phyloP scores from a whole-genome alignment of 2,113 vertebrate species.

The Monarcha castaneiventris region DNA sequence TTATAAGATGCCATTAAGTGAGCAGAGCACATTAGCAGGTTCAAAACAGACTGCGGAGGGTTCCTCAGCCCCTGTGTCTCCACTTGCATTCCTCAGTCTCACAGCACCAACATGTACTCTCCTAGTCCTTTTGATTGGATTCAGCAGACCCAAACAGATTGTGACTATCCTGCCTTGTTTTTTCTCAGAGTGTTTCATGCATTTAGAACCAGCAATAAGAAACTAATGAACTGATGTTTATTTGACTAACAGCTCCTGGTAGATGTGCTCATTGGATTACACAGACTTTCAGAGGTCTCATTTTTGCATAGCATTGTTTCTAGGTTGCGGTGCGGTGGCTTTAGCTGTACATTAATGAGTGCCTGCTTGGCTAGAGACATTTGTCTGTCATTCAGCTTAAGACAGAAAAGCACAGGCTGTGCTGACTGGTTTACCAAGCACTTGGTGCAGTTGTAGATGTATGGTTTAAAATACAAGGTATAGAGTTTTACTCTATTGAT shows the following conservation, averaged over 20 bases:
- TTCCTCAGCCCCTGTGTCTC: constrained; percentile 52
- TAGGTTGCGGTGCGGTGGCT: neutral
- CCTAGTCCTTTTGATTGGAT: constrained; percentile 34
- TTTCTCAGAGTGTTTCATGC: constrained; percentile 65
- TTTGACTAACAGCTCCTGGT: constrained; percentile 57
- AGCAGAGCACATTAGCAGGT: constrained; percentile 67
- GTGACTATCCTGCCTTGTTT: constrained; percentile 35
- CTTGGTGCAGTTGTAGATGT: neutral
- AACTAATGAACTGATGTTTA: constrained; percentile 72
- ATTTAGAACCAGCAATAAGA: constrained; percentile 72
- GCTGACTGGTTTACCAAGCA: neutral
- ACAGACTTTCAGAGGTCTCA: constrained; percentile 6
- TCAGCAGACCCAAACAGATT: constrained; percentile 68
- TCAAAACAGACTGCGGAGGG: constrained; percentile 54
- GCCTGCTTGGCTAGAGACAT: neutral
- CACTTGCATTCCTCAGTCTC: constrained; percentile 76
- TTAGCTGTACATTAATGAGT: constrained; percentile 10
- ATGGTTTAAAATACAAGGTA: neutral
- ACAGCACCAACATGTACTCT: constrained; percentile 70
- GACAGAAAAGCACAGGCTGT: neutral
- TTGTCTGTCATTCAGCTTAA: neutral
- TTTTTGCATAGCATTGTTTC: constrained; percentile 72
- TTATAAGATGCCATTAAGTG: constrained; percentile 95
- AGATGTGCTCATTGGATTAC: neutral
- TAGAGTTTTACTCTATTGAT: neutral